Evolutionary conservation across 2,797 vertebrate species (phyloP), one percentile per base, ranked within the genome.

Genomic region (Lepus townsendii): DNA sequence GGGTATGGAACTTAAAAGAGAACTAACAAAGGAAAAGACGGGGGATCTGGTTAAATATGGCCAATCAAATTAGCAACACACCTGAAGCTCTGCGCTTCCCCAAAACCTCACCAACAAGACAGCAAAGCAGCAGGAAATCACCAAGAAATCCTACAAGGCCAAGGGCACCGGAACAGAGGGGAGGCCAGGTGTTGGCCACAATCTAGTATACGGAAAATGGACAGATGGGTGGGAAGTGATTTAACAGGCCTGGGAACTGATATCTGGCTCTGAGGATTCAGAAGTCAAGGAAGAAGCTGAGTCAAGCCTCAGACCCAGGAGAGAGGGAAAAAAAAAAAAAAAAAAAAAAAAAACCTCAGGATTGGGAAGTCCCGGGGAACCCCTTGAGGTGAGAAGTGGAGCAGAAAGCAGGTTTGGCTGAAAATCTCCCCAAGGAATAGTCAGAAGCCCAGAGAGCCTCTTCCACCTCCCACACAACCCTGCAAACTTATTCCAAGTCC

Each of bases 151-250:
- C 42, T 72, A 38, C 26, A 86, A 88, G 76, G 76, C 93, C 93
- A 91, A 92, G 75, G 63, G 20, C 30, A 20, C 62, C 83, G 75
- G 92, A 73, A 80, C 72, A 24, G 85, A 60, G 16, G 57, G 32
- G 60, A 32, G 27, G 60, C 38, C 73, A 24, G 16, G 65, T 66
- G 50, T 93, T 73, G 93, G 96, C 86, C 93, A 92, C 83, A 68
- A 32, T 88, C 50, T 88, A 42, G 76, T 93, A 88, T 96, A 92
- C 73, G 91, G 96, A 95, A 96, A 94, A 73, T 66, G 62, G 85
- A 93, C 1, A 12, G 71, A 68, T 35, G 62, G 71, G 54, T 83
- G 71, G 47, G 90, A 94, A 93, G 83, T 35, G 92, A 91, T 75
- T 86, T 88, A 90, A 26, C 92, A 94, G 93, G 88, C 47, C 54